Conservation (phyloP, 2,797 vertebrate species). For the Tympanoctomys barrerae region DNA sequence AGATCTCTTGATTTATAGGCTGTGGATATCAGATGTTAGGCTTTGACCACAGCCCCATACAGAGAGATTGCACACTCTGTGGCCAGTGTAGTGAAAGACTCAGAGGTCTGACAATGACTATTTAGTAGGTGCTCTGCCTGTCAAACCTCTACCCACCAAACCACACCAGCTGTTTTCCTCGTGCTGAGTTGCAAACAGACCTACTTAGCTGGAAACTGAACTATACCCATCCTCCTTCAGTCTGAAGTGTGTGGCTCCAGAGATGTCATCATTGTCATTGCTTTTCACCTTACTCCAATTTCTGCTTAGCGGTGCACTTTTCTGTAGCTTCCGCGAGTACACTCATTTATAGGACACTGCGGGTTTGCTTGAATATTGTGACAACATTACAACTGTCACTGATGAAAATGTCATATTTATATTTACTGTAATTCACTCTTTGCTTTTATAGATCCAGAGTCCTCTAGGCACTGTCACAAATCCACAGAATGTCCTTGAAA, state of each 20-base stretch:
- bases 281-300: not conserved
- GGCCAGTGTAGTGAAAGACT: not conserved
- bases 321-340: not conserved
- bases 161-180: not conserved
- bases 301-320: not conserved
- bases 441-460: slow-evolving; percentile 14
- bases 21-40: not conserved
- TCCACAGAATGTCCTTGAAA: slow-evolving; percentile 67
- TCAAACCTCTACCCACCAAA: not conserved
- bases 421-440: slow-evolving; percentile 69
- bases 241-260: not conserved
- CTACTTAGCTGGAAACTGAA: not conserved
- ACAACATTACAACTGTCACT: not conserved
- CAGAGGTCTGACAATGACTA: not conserved
- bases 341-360: not conserved
- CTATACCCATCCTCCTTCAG: not conserved
- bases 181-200: not conserved
- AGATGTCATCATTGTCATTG: not conserved
- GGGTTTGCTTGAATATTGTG: not conserved
- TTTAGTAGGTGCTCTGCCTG: not conserved
- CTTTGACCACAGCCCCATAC: not conserved
- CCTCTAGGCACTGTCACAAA: slow-evolving; percentile 39
- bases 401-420: slow-evolving; percentile 62
- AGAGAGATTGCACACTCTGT: not conserved
- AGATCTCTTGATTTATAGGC: not conserved